Conservation (phyloP, 2,113 vertebrate genomes). For the Percopsis transmontana region DNA sequence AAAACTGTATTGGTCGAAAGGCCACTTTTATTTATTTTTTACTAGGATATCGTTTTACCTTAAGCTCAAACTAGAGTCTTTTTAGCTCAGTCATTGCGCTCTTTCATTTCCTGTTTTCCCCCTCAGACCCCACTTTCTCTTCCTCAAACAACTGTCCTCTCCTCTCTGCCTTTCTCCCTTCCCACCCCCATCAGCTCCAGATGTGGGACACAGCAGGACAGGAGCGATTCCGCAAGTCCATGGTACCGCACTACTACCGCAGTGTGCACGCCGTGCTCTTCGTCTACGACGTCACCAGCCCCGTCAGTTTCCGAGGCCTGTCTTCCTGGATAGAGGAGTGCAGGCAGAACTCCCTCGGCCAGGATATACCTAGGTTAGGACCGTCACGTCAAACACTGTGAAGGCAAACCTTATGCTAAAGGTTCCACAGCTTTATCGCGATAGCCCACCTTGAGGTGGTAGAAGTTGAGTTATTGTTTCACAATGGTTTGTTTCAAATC, state of each 20-base stretch:
- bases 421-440: neutral
- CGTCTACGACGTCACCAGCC: constrained; percentile 90
- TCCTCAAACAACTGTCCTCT: too few relatives aligned
- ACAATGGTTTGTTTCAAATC: too few relatives aligned
- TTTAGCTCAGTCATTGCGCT: too few relatives aligned
- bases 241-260: constrained; percentile 96
- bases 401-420: neutral
- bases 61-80: too few relatives aligned
- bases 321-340: constrained; percentile 92
- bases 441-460: neutral
- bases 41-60: too few relatives aligned
- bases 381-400: neutral
- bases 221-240: constrained; percentile 94
- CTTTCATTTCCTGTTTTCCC: constrained; percentile 7
- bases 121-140: constrained; percentile 8
- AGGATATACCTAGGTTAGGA: constrained; percentile 82
- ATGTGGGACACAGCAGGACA: constrained; percentile 97
- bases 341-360: constrained; percentile 85
- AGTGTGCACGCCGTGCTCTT: constrained; percentile 94
- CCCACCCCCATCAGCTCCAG: constrained; percentile 83
- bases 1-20: neutral
- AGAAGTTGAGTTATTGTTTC: too few relatives aligned
- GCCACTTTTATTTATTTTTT: neutral
- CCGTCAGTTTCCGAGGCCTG: constrained; percentile 85
- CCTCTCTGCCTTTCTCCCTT: neutral